Base-by-base conservation (phyloP, 2,113 vertebrate genomes). In the Etheostoma spectabile region DNA sequence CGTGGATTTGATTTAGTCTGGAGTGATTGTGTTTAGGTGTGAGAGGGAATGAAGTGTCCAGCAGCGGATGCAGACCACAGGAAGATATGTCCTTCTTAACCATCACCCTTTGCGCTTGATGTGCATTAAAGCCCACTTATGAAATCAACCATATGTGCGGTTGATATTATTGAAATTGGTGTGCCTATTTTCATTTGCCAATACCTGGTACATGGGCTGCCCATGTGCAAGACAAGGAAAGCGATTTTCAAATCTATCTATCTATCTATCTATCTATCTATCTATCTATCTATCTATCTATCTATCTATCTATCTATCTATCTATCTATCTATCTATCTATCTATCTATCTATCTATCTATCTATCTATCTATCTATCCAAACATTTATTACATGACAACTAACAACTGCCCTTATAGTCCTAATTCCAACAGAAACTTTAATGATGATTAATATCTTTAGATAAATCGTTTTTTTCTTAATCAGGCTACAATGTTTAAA, bases 201-300 rank as follows among this genome's bases (percentile, higher is more conserved):
- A 7, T 35, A 6, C 33, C 5, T 35, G 35, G 35, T 35, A 35
- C 6, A 8, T 6, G 35, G 35, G 35, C 35, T 38, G 35, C 35
- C 35, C 7, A 38, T 38, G 7, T 38, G 1, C 35, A 38, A 42
- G 0, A 38, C 35, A 38, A 38, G 2, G 35, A 38, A 38, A 8
- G 35, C 35, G 8, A 38, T 38, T 38, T 38, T 38, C 35, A 38
- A 38, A 38, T n/a, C 35, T 45, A 45, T 63, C 61, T 63, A 45
- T 63, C 35, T 63, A 45, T 63, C 61, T 66, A 24, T 48, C 42
- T 65, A 24, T 65, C 42, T 65, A 64, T 64, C 16, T 69, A 60
- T 35, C 46, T 76, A 67, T 80, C 66, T 80, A 48, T 80, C 77
- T 80, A 53, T 85, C 76, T 84, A 62, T 85, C 73, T 85, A 61